phyloP scores from a whole-genome alignment of 2,888 invertebrate genomes.

The Drosophila paramelanica region DNA sequence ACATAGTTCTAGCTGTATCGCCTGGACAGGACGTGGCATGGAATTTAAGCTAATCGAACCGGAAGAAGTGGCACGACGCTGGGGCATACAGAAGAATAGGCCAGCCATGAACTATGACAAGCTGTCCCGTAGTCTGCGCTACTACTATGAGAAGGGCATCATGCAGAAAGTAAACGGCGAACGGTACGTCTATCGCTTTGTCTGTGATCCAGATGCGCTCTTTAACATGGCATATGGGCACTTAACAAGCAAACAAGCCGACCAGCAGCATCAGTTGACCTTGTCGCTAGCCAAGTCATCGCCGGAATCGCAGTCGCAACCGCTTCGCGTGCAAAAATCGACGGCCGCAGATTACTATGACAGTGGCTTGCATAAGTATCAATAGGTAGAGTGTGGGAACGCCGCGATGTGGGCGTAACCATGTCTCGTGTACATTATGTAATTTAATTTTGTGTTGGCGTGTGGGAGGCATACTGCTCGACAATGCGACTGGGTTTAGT shows the following conservation, averaged over 20 bases:
- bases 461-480: conserved; percentile 14
- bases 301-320: conserved; percentile 58
- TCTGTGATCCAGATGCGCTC: conserved; percentile 96
- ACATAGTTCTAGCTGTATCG: conserved; percentile 91
- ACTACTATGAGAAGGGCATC: conserved; percentile 99
- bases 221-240: conserved; percentile 92
- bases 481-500: conserved; percentile 16
- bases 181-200: conserved; percentile 98
- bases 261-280: conserved; percentile 69
- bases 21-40: conserved; percentile 97
- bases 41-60: conserved; percentile 98
- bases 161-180: conserved; percentile 99
- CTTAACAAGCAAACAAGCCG: conserved; percentile 62
- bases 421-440: conserved; percentile 71
- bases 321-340: conserved; percentile 64
- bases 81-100: conserved; percentile 98
- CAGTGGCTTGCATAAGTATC: conserved; percentile 68
- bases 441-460: conserved; percentile 63
- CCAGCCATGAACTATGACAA: conserved; percentile 99
- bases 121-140: conserved; percentile 95
- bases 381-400: conserved; percentile 63
- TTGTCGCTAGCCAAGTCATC: conserved; percentile 63
- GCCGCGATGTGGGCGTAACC: conserved; percentile 55
- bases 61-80: conserved; percentile 97
- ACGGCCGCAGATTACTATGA: conserved; percentile 65